Evolutionary conservation across 2,888 invertebrate genomes (phyloP).

Genomic region (Drosophila koepferae): DNA sequence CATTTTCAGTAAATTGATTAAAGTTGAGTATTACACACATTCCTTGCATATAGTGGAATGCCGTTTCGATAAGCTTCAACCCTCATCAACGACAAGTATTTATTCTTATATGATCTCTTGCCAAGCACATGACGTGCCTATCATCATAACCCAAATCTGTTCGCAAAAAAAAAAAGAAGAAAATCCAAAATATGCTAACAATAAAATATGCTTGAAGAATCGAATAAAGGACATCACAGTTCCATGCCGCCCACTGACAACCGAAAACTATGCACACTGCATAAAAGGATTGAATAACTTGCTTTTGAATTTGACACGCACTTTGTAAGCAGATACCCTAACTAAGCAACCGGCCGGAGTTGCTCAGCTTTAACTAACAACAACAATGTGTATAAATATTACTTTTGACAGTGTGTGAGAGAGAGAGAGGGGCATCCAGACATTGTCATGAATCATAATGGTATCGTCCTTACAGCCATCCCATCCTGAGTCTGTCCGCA

Average conservation of each 20-base stretch:
- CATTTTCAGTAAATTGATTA: conserved; percentile 24
- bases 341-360: conserved; percentile 30
- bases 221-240: conserved; percentile 41
- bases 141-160: conserved; percentile 56
- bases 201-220: conserved; percentile 51
- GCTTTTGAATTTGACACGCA: conserved; percentile 77
- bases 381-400: conserved; percentile 17
- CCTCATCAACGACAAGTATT: conserved; percentile 57
- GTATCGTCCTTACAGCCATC: conserved; percentile 36
- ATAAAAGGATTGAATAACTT: conserved; percentile 74
- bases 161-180: conserved; percentile 3
- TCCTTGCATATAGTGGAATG: conserved; percentile 24
- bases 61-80: conserved; percentile 30
- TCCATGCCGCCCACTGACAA: conserved; percentile 31
- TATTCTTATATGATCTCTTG: conserved; percentile 21
- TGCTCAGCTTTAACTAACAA: conserved; percentile 62
- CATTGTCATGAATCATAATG: conserved; percentile 77
- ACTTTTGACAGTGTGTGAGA: background rate
- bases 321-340: conserved; percentile 59
- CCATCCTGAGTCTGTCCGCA: background rate
- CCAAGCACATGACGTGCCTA: conserved; percentile 27
- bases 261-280: conserved; percentile 56
- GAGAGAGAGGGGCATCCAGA: conserved; percentile 37
- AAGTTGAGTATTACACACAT: conserved; percentile 20
- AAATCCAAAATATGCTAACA: conserved; percentile 41